These are phyloP conservation scores for Andricus quercusramuli DNA, from an alignment of 2,888 invertebrate species.

Conservation along the genomic window DNA sequence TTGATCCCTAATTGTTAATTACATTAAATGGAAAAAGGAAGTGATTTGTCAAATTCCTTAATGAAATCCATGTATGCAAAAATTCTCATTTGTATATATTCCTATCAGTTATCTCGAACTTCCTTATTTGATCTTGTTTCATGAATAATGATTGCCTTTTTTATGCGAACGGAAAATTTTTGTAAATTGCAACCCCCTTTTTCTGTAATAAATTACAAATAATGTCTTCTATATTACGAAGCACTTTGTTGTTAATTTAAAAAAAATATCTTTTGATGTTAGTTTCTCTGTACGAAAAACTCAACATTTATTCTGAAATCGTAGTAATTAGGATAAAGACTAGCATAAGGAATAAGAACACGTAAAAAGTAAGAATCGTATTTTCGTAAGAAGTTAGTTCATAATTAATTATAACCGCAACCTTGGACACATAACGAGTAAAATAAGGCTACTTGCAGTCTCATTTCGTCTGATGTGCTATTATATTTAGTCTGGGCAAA, in stretches of 20 bases:
- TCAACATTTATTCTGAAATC: background rate
- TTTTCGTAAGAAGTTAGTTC: background rate
- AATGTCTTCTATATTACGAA: background rate
- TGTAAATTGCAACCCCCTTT: background rate
- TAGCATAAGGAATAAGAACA: background rate
- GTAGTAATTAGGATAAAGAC: conserved; percentile 1
- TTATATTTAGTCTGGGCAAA: background rate
- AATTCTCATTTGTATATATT: background rate
- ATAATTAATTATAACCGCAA: conserved; percentile 20
- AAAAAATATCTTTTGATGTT: background rate
- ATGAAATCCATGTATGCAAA: background rate
- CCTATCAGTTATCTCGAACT: background rate
- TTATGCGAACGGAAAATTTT: background rate
- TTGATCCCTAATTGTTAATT: background rate
- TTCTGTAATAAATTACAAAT: background rate
- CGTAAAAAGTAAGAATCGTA: background rate
- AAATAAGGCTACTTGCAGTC: background rate
- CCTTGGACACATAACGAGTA: background rate
- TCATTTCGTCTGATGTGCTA: background rate
- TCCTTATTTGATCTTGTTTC: background rate
- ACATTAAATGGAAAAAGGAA: background rate
- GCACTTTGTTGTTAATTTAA: background rate
- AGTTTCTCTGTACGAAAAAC: background rate
- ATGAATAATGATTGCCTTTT: conserved; percentile 6
- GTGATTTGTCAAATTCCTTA: background rate